Percentiles rank a stretch among this genome's conserved stretches.
Conservation (phyloP, 2,888 invertebrate species). For the Hyles lineata region DNA sequence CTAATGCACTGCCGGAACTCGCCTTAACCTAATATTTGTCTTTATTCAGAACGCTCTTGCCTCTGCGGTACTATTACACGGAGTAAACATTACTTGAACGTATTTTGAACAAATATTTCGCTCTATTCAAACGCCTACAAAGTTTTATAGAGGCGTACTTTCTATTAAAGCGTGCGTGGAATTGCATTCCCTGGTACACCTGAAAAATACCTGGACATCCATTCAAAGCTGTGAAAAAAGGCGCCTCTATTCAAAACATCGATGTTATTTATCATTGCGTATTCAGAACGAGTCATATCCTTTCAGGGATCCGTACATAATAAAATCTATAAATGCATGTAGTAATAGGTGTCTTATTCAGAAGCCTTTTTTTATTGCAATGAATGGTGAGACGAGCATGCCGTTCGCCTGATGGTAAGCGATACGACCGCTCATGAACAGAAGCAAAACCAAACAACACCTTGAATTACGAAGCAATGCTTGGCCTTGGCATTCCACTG, state of each 20-base stretch:
- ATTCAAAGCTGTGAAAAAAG: constrained; percentile 5
- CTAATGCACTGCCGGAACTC: background rate
- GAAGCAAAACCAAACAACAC: too few relatives aligned
- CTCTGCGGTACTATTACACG: too few relatives aligned
- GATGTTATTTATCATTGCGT: constrained; percentile 3
- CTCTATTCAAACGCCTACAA: background rate
- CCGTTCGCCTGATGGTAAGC: too few relatives aligned
- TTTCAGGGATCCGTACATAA: background rate
- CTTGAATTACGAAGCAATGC: too few relatives aligned
- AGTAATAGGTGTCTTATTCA: background rate
- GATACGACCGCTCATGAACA: too few relatives aligned
- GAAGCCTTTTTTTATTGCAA: too few relatives aligned
- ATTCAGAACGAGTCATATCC: background rate
- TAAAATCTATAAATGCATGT: background rate
- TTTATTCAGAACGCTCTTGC: too few relatives aligned
- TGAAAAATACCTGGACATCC: constrained; percentile 1
- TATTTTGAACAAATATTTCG: background rate
- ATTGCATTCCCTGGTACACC: background rate
- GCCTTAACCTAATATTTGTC: too few relatives aligned
- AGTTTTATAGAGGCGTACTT: background rate
- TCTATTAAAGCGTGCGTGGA: too few relatives aligned
- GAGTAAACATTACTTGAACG: background rate
- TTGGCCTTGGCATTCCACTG: too few relatives aligned
- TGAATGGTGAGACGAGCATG: too few relatives aligned
- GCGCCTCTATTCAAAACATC: background rate